Evolutionary conservation across 1,140 invertebrate species (phyloP).

Genomic region (Gonatopus flavifemur): DNA sequence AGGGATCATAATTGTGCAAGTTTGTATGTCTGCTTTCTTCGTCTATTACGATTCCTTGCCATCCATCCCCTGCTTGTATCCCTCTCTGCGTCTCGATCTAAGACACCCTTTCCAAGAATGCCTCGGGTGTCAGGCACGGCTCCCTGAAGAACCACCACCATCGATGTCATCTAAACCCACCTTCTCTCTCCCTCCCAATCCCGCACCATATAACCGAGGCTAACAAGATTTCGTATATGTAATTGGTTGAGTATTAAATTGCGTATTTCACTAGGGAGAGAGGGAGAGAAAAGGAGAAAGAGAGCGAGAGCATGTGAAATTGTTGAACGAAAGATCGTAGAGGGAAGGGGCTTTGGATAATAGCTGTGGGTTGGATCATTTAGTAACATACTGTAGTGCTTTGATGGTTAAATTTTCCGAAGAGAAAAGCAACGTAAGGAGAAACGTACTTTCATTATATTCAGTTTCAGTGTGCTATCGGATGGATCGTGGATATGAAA

Average conservation of each 20-base stretch:
- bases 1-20: slow-evolving; percentile 48
- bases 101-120: slow-evolving; percentile 50
- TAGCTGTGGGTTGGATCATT: slow-evolving; percentile 53
- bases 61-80: slow-evolving; percentile 5
- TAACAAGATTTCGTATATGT: slow-evolving; percentile 61
- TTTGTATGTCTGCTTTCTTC: slow-evolving; percentile 43
- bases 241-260: slow-evolving; percentile 61
- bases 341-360: slow-evolving; percentile 41
- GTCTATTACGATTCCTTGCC: slow-evolving; percentile 23
- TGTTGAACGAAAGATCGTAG: slow-evolving; percentile 15
- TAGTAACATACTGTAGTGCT: slow-evolving; percentile 56
- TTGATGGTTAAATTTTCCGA: slow-evolving; percentile 42
- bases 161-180: slow-evolving; percentile 24
- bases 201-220: slow-evolving; percentile 51
- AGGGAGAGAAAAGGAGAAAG: neutral
- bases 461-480: too few species aligned
- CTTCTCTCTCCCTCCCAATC: slow-evolving; percentile 18
- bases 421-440: neutral
- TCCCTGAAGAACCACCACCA: too few species aligned
- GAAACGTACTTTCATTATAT: too few species aligned
- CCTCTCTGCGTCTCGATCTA: neutral
- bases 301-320: slow-evolving; percentile 31
- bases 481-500: too few species aligned
- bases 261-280: slow-evolving; percentile 55
- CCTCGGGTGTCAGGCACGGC: slow-evolving; percentile 47